Evolutionary conservation across 92 coral and sea anemone species (phyloP).

Genomic region (Palythoa caribaeorum): DNA sequence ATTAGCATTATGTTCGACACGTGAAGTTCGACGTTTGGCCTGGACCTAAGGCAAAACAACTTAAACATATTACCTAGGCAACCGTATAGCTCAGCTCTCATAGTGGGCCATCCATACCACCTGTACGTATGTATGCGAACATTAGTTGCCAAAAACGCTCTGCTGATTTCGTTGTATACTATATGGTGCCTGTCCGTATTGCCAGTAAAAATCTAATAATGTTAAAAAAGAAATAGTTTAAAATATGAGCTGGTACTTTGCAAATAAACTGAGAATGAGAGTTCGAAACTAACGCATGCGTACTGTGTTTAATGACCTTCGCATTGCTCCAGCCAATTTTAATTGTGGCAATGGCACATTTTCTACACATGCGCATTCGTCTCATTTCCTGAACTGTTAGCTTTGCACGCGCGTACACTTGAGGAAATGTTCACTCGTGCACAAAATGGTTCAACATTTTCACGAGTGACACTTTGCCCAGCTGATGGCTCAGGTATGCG

Average conservation of each 20-base stretch:
- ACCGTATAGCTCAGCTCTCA: slow-evolving; percentile 90
- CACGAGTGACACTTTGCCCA: too few relatives aligned
- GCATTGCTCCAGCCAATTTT: background rate
- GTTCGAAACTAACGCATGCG: background rate
- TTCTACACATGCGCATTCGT: too few relatives aligned
- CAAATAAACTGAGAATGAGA: background rate
- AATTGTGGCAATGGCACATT: too few relatives aligned
- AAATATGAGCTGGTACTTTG: background rate
- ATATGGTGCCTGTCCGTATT: slow-evolving; percentile 68
- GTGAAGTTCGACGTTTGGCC: too few relatives aligned
- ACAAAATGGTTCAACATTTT: too few relatives aligned
- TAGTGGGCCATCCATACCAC: slow-evolving; percentile 85
- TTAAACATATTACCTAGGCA: slow-evolving; percentile 47
- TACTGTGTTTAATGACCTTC: background rate
- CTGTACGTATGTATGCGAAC: slow-evolving; percentile 76
- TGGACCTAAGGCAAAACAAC: too few relatives aligned
- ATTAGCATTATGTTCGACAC: too few relatives aligned
- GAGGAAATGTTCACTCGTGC: too few relatives aligned
- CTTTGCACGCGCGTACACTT: too few relatives aligned
- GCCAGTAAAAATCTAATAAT: slow-evolving; percentile 69
- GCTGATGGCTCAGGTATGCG: too few relatives aligned
- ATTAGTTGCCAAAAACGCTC: slow-evolving; percentile 67
- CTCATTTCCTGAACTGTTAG: too few relatives aligned
- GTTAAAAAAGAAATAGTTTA: background rate
- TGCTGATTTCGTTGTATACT: slow-evolving; percentile 67